Conservation (phyloP, 2,113 vertebrate species). For the Vimba vimba region DNA sequence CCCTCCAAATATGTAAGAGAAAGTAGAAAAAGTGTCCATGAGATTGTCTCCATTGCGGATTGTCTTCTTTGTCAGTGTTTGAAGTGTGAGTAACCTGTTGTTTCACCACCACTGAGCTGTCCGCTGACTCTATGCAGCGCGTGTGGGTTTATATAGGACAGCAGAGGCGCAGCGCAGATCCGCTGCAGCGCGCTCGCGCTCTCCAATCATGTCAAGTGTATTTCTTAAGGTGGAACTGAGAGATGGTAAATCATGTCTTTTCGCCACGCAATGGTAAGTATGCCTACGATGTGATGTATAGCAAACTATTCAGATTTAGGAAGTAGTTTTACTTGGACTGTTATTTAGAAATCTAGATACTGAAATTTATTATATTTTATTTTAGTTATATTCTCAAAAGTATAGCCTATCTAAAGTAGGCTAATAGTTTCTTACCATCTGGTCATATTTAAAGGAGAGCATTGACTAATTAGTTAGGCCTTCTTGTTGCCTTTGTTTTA, state of each 20-base stretch:
- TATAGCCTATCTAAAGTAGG: too few species aligned
- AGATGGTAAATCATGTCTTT: not conserved
- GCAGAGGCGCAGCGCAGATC: constrained; percentile 58
- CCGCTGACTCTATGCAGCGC: constrained; percentile 62
- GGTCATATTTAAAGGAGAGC: not conserved
- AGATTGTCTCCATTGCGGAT: constrained; percentile 67
- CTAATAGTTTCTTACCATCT: not conserved
- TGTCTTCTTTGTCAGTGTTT: not conserved
- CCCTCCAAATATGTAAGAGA: constrained; percentile 67
- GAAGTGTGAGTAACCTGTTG: constrained; percentile 9
- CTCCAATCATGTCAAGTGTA: constrained; percentile 60
- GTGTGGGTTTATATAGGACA: constrained; percentile 72
- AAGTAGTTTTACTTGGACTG: not conserved
- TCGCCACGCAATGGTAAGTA: not conserved
- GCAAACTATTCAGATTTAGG: not conserved
- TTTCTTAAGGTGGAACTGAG: constrained; percentile 72
- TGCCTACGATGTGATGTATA: not conserved
- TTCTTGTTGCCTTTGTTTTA: not conserved
- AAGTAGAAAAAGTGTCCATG: constrained; percentile 80
- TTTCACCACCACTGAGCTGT: constrained; percentile 72
- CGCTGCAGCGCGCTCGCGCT: constrained; percentile 66
- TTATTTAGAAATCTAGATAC: not conserved
- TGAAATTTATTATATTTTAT: not conserved
- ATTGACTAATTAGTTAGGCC: not conserved
- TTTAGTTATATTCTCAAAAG: not conserved